Evolutionary conservation across 1,140 invertebrate genomes (phyloP), one percentile per base, ranked within the genome.

Genomic region (Neoseiulus cucumeris): DNA sequence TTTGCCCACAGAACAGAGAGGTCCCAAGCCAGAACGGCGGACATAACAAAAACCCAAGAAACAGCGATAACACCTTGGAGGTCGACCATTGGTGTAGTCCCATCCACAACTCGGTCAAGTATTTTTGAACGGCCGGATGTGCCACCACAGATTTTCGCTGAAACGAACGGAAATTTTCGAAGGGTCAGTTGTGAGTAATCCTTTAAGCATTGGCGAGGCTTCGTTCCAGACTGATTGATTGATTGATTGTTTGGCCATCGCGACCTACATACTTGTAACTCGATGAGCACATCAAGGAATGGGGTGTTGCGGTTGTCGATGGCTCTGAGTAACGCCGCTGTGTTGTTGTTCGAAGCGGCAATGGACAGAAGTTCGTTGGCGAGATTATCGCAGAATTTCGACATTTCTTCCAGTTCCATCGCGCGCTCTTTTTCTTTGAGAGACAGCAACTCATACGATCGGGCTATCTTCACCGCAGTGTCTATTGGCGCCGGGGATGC

Each of bases 401-500:
- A 91, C 41, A 92, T 93, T 7, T 86, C 85, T 71, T 92, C 85
- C 65, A 98, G 79, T 78, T 98, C 95, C 79, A 92, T 91, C 22
- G 92, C 90, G 72, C 93, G 80, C 77, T 98, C 95, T 80, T 98
- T 98, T 78, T 98, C 94, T 80, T 87, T 72, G 44, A 70, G 68
- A 44, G 91, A 86, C 67, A 94, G 86, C 68, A 93, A 88, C 18
- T 77, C 73, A 67, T 80, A 82, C 65, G 78, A 74, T 73, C 89
- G 89, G 0, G 93, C 96, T 42, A 99, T 77, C 79, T 98, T 98
- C 30, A 93, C 93, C 7, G 95, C 94, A 12, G 93, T 92, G 73
- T 98, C 94, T 7, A 97, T 91, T 0, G 95, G 95, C 9, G 94
- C 94, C 18, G 92, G 90, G 0, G 92, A 96, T 2, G 94, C 87